phyloP scores from a whole-genome alignment of 2,113 vertebrate genomes.

The Bubalus kerabau region DNA sequence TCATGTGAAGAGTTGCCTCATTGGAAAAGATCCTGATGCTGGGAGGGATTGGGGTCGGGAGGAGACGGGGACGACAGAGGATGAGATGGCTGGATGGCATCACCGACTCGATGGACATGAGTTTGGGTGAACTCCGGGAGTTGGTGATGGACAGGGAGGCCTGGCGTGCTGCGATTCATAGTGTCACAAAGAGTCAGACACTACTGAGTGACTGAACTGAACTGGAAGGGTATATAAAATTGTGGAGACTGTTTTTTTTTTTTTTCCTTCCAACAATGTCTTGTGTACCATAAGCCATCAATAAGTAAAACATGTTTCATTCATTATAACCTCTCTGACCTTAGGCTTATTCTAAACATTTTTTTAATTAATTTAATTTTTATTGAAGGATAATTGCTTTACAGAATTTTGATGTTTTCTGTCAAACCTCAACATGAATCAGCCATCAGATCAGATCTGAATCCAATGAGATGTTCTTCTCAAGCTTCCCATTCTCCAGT shows the following conservation, averaged over 20 bases:
- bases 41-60: too few species aligned
- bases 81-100: too few species aligned
- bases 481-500: not conserved
- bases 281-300: not conserved
- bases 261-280: not conserved
- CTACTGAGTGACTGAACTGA: too few species aligned
- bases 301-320: not conserved
- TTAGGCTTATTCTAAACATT: not conserved
- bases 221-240: not conserved
- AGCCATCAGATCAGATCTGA: not conserved
- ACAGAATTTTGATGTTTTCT: not conserved
- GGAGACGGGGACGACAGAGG: too few species aligned
- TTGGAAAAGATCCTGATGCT: too few species aligned
- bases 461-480: not conserved
- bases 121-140: too few species aligned
- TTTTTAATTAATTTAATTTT: not conserved
- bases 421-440: not conserved
- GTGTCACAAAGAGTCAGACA: too few species aligned
- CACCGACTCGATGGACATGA: too few species aligned
- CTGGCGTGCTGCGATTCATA: too few species aligned
- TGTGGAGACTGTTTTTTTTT: not conserved
- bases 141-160: too few species aligned
- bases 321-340: not conserved
- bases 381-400: not conserved
- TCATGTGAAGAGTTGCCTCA: rapidly evolving